These are phyloP conservation scores for Lepidonotus clava DNA, from an alignment of 2,888 invertebrate species.

Conservation along the genomic window DNA sequence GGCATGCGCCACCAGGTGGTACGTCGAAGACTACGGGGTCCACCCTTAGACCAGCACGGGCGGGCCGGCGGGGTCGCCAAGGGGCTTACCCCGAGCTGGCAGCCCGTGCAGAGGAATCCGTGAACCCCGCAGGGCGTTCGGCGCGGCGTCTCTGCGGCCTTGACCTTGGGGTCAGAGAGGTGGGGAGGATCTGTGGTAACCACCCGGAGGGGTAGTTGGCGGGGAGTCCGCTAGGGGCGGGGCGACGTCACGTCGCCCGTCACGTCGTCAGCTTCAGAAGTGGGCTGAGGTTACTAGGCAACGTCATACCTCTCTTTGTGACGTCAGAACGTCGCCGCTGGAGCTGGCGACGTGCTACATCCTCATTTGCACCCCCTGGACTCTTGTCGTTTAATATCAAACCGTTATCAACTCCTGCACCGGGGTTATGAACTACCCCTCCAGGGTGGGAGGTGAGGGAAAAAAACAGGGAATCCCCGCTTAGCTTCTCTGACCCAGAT, in stretches of 20 bases:
- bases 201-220: neutral
- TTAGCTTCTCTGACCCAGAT: too few relatives aligned
- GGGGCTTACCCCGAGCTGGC: neutral
- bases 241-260: neutral
- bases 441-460: too few relatives aligned
- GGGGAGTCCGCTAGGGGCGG: conserved; percentile 25
- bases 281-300: neutral
- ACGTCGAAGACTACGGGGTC: neutral
- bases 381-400: neutral
- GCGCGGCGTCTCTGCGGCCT: conserved; percentile 23
- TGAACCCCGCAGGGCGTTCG: conserved; percentile 16
- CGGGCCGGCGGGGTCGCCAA: neutral
- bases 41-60: neutral
- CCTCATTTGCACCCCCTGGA: neutral
- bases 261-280: neutral
- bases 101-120: conserved; percentile 21
- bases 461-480: too few relatives aligned
- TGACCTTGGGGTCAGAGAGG: conserved; percentile 23
- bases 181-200: conserved; percentile 14
- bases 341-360: too few relatives aligned
- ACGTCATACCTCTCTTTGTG: conserved; percentile 1
- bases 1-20: neutral
- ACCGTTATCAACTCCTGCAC: neutral
- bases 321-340: neutral
- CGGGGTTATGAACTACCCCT: too few relatives aligned